Percentiles rank a stretch among this genome's conserved stretches.
Evolutionary conservation across 2,888 invertebrate genomes (phyloP).

Genomic region (Archips xylosteana): DNA sequence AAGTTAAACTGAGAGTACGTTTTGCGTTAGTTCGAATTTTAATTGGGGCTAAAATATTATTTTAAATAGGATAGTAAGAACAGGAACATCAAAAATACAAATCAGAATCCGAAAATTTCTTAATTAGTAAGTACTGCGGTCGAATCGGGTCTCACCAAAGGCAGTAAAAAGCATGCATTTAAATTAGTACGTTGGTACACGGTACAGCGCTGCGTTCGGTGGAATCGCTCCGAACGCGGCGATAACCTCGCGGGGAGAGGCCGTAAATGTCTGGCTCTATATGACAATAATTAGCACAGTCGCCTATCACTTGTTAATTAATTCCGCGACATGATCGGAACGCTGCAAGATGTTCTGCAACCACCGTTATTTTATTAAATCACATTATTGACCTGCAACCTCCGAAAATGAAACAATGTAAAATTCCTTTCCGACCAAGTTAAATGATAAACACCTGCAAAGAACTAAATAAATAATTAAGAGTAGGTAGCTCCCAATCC

Average conservation of each 20-base stretch:
- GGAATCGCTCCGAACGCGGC: constrained; percentile 43
- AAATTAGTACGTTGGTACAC: not conserved
- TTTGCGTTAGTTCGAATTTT: not conserved
- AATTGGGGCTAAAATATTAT: not conserved
- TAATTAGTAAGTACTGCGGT: too few species aligned
- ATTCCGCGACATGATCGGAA: constrained; percentile 58
- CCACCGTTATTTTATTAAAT: not conserved
- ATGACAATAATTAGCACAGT: constrained; percentile 70
- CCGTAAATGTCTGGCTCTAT: constrained; percentile 38
- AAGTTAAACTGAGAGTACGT: not conserved
- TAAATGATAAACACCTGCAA: too few species aligned
- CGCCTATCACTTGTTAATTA: constrained; percentile 72
- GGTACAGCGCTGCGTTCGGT: constrained; percentile 56
- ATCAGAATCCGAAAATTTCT: too few species aligned
- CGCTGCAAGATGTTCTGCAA: constrained; percentile 21
- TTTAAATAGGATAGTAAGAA: too few species aligned
- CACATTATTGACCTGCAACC: too few species aligned
- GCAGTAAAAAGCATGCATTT: not conserved
- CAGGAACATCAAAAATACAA: too few species aligned
- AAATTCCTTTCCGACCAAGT: too few species aligned
- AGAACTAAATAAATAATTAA: too few species aligned
- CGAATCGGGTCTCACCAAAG: not conserved
- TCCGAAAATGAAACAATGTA: too few species aligned
- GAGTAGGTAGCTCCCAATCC: too few species aligned
- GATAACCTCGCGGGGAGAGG: constrained; percentile 47